Conservation (phyloP, 2,113 vertebrate species). For the Ptyas mucosa region DNA sequence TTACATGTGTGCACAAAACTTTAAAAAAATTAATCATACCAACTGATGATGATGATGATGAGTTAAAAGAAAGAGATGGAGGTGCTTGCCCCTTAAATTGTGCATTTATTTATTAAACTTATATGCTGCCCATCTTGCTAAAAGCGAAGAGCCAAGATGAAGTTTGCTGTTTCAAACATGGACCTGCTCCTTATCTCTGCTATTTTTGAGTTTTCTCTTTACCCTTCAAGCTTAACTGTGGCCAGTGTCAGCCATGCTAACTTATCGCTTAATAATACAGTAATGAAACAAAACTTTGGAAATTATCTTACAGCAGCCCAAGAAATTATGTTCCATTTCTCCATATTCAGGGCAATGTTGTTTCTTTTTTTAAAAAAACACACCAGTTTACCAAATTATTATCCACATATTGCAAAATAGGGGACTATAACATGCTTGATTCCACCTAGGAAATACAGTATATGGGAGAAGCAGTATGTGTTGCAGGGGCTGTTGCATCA, state of each 20-base stretch:
- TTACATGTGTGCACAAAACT: conserved; percentile 37
- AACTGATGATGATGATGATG: too few species aligned
- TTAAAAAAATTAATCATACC: too few species aligned
- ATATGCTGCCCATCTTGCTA: neutral
- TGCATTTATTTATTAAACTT: neutral
- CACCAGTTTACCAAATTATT: neutral
- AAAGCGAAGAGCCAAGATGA: neutral
- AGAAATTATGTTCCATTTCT: neutral
- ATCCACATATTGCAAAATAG: neutral
- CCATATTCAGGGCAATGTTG: neutral
- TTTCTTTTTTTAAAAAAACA: neutral
- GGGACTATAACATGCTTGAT: neutral
- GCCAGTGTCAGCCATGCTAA: neutral
- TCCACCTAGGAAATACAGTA: neutral
- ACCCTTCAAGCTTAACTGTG: neutral
- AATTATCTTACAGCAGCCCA: neutral
- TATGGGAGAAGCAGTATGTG: neutral
- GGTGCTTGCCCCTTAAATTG: neutral
- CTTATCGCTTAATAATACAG: neutral
- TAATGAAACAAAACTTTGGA: neutral
- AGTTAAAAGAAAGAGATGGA: neutral
- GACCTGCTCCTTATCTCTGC: neutral
- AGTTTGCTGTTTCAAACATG: neutral
- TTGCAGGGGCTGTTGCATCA: neutral
- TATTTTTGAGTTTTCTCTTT: neutral